These are phyloP conservation scores for Lophochroa leadbeateri DNA, from an alignment of 2,113 vertebrate species.

Conservation along the genomic window DNA sequence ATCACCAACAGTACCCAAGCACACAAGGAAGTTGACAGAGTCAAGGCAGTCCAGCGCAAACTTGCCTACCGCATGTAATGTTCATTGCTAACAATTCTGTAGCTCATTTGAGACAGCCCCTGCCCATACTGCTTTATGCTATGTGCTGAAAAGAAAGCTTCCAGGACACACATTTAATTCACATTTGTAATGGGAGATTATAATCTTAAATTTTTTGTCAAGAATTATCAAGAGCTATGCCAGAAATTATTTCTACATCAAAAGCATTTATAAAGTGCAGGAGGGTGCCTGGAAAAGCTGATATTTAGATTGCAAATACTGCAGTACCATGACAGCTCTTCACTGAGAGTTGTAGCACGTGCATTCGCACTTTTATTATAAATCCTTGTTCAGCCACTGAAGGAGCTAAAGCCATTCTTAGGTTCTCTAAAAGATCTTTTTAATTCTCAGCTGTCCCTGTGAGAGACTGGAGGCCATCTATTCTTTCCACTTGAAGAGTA, in stretches of 20 bases:
- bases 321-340: constrained; percentile 17
- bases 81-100: neutral
- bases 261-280: neutral
- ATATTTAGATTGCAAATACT: neutral
- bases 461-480: constrained; percentile 6
- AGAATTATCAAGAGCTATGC: neutral
- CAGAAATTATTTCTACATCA: neutral
- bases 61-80: neutral
- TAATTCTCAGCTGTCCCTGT: constrained; percentile 14
- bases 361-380: neutral
- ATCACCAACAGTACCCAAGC: neutral
- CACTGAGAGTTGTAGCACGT: neutral
- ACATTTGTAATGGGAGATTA: accelerated
- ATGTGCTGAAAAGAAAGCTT: neutral
- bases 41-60: neutral
- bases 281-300: neutral
- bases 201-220: neutral
- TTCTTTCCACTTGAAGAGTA: constrained; percentile 8
- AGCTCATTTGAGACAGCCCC: neutral
- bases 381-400: neutral
- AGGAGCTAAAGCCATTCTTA: constrained; percentile 36
- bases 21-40: neutral
- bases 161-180: neutral
- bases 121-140: neutral
- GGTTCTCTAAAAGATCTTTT: constrained; percentile 22